Evolutionary conservation across 2,797 vertebrate genomes (phyloP).

Genomic region (Phalloptychus januarius): DNA sequence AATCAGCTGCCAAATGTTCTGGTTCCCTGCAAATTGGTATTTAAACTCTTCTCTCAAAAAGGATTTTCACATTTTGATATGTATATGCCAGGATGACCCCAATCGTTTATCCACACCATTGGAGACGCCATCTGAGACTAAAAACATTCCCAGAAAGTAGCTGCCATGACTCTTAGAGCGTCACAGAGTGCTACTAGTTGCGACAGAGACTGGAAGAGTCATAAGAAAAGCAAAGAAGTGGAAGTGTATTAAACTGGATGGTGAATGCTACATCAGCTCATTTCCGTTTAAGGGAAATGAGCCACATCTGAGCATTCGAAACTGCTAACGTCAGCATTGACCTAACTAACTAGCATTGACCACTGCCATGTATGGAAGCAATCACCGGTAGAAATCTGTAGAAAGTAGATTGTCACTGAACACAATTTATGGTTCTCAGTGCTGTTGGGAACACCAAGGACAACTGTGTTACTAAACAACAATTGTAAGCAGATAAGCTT

Average conservation of each 20-base stretch:
- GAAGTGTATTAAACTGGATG: background rate
- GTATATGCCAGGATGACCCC: background rate
- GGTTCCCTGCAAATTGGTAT: background rate
- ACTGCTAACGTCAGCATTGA: background rate
- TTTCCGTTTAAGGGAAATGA: background rate
- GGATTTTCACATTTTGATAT: background rate
- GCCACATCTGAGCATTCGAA: background rate
- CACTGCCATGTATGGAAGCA: background rate
- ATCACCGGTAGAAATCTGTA: background rate
- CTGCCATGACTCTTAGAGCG: background rate
- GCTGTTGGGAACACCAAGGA: background rate
- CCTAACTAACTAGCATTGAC: background rate
- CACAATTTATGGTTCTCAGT: background rate
- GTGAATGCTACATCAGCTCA: background rate
- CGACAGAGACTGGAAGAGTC: background rate
- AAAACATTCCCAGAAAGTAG: background rate
- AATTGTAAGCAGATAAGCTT: background rate
- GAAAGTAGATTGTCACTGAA: background rate
- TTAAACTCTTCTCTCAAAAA: background rate
- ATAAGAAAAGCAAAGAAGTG: background rate
- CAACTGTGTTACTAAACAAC: background rate
- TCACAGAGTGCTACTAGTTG: background rate
- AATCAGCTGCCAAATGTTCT: background rate
- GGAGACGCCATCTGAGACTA: background rate
- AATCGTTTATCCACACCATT: background rate